Percentiles rank a stretch among this genome's conserved stretches.
These are phyloP conservation scores for Psix sp. DNA, from an alignment of 1,140 invertebrate genomes.

Conservation along the genomic window DNA sequence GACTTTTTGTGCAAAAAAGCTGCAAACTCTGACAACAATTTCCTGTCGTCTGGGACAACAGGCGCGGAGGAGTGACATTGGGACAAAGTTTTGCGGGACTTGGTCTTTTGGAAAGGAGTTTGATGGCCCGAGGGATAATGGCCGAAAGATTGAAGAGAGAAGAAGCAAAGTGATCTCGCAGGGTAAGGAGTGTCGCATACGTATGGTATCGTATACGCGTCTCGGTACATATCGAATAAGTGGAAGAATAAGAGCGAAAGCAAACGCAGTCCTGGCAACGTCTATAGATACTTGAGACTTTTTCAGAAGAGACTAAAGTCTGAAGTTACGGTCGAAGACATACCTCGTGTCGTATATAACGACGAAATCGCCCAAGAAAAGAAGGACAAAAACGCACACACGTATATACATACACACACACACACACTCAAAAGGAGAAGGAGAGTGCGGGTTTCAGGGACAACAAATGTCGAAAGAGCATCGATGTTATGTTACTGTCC, in stretches of 20 bases:
- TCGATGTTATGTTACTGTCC: conserved; percentile 54
- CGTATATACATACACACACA: background rate
- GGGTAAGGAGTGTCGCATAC: conserved; percentile 67
- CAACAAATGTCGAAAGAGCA: conserved; percentile 18
- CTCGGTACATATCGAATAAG: conserved; percentile 54
- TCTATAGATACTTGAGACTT: conserved; percentile 61
- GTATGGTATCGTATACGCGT: conserved; percentile 53
- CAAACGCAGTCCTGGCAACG: conserved; percentile 55
- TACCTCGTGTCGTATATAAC: conserved; percentile 40
- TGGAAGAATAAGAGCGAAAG: conserved; percentile 56
- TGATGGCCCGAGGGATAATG: conserved; percentile 69
- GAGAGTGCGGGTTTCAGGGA: background rate
- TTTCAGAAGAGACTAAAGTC: conserved; percentile 51
- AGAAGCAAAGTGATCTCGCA: conserved; percentile 66
- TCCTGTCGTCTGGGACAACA: conserved; percentile 69
- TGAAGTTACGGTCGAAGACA: conserved; percentile 44
- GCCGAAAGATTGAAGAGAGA: conserved; percentile 63
- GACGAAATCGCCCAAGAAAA: conserved; percentile 48
- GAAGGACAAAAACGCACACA: conserved; percentile 9
- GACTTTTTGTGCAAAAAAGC: too few relatives aligned
- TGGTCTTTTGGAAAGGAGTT: conserved; percentile 65
- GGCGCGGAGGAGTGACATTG: conserved; percentile 66
- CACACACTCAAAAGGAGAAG: background rate
- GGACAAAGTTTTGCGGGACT: conserved; percentile 73
- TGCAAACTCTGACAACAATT: conserved; percentile 67